phyloP scores from a whole-genome alignment of 2,888 invertebrate genomes.

The Pasiphila rectangulata region DNA sequence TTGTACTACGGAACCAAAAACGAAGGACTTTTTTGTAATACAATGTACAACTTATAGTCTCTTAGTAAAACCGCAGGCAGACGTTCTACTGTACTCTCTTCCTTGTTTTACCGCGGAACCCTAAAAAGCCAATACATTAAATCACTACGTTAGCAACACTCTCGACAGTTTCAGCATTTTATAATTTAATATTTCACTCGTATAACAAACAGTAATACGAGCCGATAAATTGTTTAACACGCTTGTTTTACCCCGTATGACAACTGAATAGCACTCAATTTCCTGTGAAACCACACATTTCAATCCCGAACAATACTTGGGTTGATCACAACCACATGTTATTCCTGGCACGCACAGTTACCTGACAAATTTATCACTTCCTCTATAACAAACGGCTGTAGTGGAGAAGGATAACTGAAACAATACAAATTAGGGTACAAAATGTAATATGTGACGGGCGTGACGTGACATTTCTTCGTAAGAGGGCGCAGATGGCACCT shows the following conservation, averaged over 20 bases:
- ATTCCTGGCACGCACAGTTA: constrained; percentile 69
- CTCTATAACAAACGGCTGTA: constrained; percentile 26
- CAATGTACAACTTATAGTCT: no score
- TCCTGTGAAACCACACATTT: constrained; percentile 21
- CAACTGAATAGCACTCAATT: constrained; percentile 17
- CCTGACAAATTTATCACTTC: constrained; percentile 72
- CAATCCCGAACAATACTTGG: constrained; percentile 23
- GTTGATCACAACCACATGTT: constrained; percentile 58
- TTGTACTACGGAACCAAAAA: no score
- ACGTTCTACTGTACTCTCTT: no score
- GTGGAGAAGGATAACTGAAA: constrained; percentile 23
- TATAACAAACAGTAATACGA: constrained; percentile 2
- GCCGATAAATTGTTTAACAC: constrained; percentile 7
- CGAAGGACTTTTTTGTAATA: no score
- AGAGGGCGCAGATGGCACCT: constrained; percentile 14
- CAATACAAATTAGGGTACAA: constrained; percentile 27
- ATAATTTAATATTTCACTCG: not conserved
- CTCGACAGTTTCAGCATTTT: not conserved
- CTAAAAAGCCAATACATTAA: no score
- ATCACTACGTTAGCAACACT: not conserved
- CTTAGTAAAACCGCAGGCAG: no score
- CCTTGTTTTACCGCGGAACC: no score
- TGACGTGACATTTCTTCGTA: constrained; percentile 25
- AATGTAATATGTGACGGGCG: constrained; percentile 20
- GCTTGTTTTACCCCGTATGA: constrained; percentile 10